These are phyloP conservation scores for Neria commutata DNA, from an alignment of 2,888 invertebrate species.

Conservation along the genomic window DNA sequence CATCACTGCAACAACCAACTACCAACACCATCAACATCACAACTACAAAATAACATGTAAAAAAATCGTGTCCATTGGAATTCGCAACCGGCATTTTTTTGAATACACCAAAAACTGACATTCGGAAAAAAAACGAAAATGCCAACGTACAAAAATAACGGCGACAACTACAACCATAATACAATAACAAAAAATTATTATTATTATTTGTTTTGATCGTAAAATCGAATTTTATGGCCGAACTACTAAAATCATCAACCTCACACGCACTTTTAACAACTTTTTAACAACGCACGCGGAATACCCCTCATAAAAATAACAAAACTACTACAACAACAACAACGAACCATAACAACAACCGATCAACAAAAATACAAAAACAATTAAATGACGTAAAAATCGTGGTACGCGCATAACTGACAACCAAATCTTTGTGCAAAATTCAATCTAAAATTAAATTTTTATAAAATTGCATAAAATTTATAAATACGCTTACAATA, in stretches of 20 bases:
- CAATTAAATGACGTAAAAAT: conserved; percentile 8
- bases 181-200: conserved; percentile 30
- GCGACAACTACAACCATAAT: conserved; percentile 25
- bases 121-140: not conserved
- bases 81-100: conserved; percentile 26
- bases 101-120: conserved; percentile 19
- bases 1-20: conserved; percentile 18
- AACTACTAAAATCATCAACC: conserved; percentile 39
- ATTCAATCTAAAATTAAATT: not conserved
- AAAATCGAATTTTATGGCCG: conserved; percentile 54
- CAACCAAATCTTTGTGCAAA: conserved; percentile 2
- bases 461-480: not conserved
- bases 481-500: not conserved
- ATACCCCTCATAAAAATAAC: conserved; percentile 36
- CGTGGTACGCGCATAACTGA: conserved; percentile 8
- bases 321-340: conserved; percentile 25
- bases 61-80: conserved; percentile 10
- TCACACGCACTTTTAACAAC: conserved; percentile 37
- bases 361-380: conserved; percentile 25
- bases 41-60: not conserved
- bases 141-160: conserved; percentile 24
- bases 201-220: conserved; percentile 60
- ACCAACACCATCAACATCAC: not conserved
- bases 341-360: conserved; percentile 17
- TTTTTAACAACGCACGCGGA: conserved; percentile 34